These are phyloP conservation scores for Teleogryllus occipitalis DNA, from an alignment of 1,140 invertebrate genomes.

Conservation along the genomic window DNA sequence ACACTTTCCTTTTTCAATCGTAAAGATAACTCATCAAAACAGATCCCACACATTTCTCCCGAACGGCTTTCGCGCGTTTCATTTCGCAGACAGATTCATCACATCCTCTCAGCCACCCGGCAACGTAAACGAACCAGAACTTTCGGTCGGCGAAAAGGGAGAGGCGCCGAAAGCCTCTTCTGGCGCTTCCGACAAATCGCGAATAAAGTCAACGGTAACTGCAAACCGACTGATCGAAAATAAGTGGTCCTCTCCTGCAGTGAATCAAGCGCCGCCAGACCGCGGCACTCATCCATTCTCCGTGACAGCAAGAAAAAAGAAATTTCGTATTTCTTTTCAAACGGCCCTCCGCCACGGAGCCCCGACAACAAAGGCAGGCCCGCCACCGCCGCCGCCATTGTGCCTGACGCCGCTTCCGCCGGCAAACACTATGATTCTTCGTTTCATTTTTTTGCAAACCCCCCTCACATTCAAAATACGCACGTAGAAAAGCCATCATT, in stretches of 20 bases:
- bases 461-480: neutral
- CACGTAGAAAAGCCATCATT: neutral
- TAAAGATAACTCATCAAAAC: too few relatives aligned
- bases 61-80: too few relatives aligned
- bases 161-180: too few relatives aligned
- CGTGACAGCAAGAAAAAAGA: neutral
- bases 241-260: neutral
- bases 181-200: too few relatives aligned
- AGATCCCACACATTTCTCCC: too few relatives aligned
- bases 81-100: too few relatives aligned
- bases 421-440: neutral
- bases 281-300: neutral
- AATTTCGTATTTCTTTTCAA: slow-evolving; percentile 6
- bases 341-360: neutral
- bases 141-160: too few relatives aligned
- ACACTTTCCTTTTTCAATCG: too few relatives aligned
- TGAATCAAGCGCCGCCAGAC: neutral
- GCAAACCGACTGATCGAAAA: neutral
- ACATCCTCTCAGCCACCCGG: too few relatives aligned
- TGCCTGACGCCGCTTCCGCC: neutral
- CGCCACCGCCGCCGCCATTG: neutral
- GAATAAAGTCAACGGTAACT: neutral
- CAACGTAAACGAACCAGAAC: too few relatives aligned
- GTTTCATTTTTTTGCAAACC: neutral
- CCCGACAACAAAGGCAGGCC: neutral